A percentile compares a stretch with the other conserved stretches of the same genome.
Evolutionary conservation across 2,888 invertebrate genomes (phyloP).

Genomic region (Hofmannophila pseudospretella): DNA sequence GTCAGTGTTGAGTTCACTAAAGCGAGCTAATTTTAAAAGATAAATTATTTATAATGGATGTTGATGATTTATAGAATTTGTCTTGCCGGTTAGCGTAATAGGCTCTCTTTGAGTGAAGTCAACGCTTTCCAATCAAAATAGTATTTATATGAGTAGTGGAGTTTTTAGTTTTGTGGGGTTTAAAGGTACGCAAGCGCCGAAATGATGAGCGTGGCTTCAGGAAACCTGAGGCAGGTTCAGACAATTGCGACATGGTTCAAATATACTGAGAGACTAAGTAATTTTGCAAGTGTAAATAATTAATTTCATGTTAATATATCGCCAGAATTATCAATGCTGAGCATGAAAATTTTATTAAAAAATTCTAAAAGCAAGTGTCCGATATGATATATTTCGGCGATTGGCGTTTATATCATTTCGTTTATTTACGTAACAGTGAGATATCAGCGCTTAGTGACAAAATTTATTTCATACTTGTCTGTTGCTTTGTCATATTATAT

Average conservation of each 20-base stretch:
- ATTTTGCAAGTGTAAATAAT: too few species aligned
- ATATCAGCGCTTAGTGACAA: too few species aligned
- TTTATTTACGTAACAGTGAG: too few species aligned
- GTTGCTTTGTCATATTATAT: too few species aligned
- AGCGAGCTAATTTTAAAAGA: conserved; percentile 8
- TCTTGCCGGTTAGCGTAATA: conserved; percentile 16
- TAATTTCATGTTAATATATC: too few species aligned
- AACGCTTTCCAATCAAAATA: conserved; percentile 19
- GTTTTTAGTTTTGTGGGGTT: conserved; percentile 21
- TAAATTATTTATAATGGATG: too few species aligned
- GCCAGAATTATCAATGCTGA: too few species aligned
- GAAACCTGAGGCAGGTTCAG: conserved; percentile 12
- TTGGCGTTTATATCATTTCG: too few species aligned
- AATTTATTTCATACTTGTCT: too few species aligned
- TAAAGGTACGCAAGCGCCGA: conserved; percentile 42
- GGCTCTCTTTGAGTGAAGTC: conserved; percentile 12
- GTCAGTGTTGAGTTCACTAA: conserved; percentile 3
- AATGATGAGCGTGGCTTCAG: conserved; percentile 25
- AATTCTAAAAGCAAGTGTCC: too few species aligned
- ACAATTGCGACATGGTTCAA: not conserved
- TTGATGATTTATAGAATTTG: conserved; percentile 6
- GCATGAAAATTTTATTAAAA: too few species aligned
- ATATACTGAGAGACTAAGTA: not conserved
- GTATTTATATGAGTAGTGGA: conserved; percentile 21
- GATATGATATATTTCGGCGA: too few species aligned